Base-by-base conservation (phyloP, 2,113 vertebrate genomes). In the Leucopsar rothschildi region DNA sequence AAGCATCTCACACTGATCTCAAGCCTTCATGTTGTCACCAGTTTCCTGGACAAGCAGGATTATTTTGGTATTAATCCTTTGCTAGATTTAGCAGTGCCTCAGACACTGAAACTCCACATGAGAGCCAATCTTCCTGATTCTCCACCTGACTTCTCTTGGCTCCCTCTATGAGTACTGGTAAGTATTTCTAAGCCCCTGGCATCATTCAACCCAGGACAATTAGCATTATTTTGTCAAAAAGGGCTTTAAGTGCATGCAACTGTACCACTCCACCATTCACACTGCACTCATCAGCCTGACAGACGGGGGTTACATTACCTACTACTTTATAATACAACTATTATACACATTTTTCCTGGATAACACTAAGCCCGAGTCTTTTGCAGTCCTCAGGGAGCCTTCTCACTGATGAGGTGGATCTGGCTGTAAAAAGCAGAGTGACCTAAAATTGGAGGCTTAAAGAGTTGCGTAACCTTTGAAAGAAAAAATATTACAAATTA, bases 201-300 rank as follows among this genome's bases (percentile, higher is more conserved):
- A 90, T 64, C 63, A 12, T 50, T 75, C 80, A 90, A 83, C 80
- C 88, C 39, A 64, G 25, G 63, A 84, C 77, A 96, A 96, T 97
- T 97, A 90, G 84, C 68, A 86, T 73, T 93, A 88, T 92, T 94
- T 93, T 86, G 70, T 68, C 61, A 77, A 93, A 85, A 95, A 73
- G 24, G 79, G 64, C 69, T 77, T 72, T n/a, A 77, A 86, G 76
- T 55, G 76, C 55, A 66, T 31, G 53, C 78, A 86, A 63, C 50
- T 12, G 6, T 77, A 82, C 33, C 8, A 2, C 49, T 76, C 15
- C 61, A 56, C n/a, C 8, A 55, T 50, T 93, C 73, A 68, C 76
- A 59, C 0, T 0, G 5, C 42, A 63, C 73, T 90, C 33, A 2
- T n/a, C 56, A 39, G 66, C 42, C 89, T 82, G 50, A 40, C 56